Percentiles rank a stretch among this genome's conserved stretches.
Evolutionary conservation across 2,797 vertebrate species (phyloP).

Genomic region (Varecia variegata): DNA sequence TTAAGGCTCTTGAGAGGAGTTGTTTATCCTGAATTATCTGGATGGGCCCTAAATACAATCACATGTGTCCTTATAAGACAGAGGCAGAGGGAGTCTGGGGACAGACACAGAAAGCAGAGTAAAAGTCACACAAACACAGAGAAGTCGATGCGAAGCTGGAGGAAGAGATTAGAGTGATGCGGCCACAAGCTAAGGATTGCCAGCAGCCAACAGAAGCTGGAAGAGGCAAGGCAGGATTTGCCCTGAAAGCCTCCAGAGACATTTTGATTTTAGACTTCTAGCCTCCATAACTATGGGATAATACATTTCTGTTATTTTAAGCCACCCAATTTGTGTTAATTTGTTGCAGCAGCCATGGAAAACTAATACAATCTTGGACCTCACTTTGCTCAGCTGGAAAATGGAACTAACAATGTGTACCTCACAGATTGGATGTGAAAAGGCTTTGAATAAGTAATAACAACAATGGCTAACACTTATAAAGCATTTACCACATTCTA

Average conservation of each 20-base stretch:
- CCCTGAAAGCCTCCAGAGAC: background rate
- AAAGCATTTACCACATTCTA: background rate
- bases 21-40: background rate
- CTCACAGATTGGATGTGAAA: background rate
- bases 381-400: background rate
- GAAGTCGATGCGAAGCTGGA: background rate
- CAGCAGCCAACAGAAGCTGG: background rate
- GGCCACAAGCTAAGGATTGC: background rate
- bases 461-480: background rate
- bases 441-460: background rate
- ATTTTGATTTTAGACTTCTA: background rate
- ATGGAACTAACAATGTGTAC: background rate
- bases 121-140: background rate
- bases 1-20: background rate
- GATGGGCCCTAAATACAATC: background rate
- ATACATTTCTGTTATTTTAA: background rate
- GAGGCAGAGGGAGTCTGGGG: background rate
- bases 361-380: background rate
- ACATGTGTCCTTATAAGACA: background rate
- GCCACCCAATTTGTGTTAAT: background rate
- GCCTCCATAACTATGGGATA: background rate
- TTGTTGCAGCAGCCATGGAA: background rate
- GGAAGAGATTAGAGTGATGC: background rate
- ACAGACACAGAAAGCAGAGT: background rate
- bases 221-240: background rate